phyloP scores from a whole-genome alignment of 2,888 invertebrate species.

The Nipponacmea schrenckii region DNA sequence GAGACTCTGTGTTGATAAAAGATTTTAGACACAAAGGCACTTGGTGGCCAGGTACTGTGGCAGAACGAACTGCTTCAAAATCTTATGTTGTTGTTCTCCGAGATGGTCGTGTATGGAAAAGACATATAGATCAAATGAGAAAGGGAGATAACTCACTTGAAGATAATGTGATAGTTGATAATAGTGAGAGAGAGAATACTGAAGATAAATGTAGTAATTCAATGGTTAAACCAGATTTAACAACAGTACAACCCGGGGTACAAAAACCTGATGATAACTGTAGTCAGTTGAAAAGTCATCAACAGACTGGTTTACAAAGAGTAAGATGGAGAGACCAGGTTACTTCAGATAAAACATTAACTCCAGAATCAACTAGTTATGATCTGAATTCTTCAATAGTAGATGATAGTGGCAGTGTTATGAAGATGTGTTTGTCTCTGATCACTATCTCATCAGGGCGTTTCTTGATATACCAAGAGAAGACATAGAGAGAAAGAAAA shows the following conservation, averaged over 20 bases:
- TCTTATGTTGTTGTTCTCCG: neutral
- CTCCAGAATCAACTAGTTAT: neutral
- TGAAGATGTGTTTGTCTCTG: slow-evolving; percentile 7
- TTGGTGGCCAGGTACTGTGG: neutral
- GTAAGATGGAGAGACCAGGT: neutral
- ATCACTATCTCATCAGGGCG: neutral
- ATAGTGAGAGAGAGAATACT: neutral
- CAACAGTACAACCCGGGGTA: too few species aligned
- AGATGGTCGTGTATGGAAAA: neutral
- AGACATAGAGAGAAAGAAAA: slow-evolving; percentile 10
- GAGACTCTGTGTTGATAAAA: neutral
- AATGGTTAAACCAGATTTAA: too few species aligned
- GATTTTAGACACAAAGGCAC: neutral
- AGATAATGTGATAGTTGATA: neutral
- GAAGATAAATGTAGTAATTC: too few species aligned
- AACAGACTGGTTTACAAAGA: neutral
- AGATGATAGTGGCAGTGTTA: too few species aligned
- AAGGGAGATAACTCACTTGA: neutral
- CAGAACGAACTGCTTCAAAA: neutral
- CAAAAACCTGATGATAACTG: neutral
- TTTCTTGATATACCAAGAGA: slow-evolving; percentile 7
- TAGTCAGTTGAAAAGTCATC: neutral
- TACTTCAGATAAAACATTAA: neutral
- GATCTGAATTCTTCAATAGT: neutral
- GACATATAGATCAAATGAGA: neutral